Evolutionary conservation across 2,797 vertebrate species (phyloP).

Genomic region (Acipenser transmontanus): DNA sequence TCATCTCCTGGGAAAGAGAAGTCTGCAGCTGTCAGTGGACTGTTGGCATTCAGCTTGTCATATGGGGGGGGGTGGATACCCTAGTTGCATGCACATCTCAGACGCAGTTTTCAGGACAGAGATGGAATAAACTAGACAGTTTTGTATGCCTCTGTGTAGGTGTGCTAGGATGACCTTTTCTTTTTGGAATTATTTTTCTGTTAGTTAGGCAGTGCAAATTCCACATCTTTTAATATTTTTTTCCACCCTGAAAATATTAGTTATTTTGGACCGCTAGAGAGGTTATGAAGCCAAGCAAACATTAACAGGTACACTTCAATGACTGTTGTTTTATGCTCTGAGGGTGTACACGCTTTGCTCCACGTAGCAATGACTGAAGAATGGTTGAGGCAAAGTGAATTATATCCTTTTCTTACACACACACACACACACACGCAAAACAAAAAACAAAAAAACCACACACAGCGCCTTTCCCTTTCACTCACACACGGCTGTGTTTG

Average conservation of each 20-base stretch:
- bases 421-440: constrained; percentile 23
- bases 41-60: constrained; percentile 28
- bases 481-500: constrained; percentile 30
- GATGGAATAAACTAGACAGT: constrained; percentile 35
- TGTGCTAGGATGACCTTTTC: constrained; percentile 49
- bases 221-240: constrained; percentile 43
- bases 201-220: constrained; percentile 42
- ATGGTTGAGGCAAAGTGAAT: constrained; percentile 16
- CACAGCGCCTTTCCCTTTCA: neutral
- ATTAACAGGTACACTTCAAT: constrained; percentile 53
- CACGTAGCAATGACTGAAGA: constrained; percentile 29
- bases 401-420: constrained; percentile 21
- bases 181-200: constrained; percentile 60
- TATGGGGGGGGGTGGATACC: neutral
- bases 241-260: constrained; percentile 14
- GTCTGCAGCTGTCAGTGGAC: constrained; percentile 43
- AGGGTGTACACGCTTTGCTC: constrained; percentile 20
- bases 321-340: constrained; percentile 41
- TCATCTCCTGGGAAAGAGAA: constrained; percentile 48
- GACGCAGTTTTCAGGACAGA: constrained; percentile 22
- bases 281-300: constrained; percentile 31
- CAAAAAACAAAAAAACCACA: constrained; percentile 5
- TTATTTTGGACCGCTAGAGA: constrained; percentile 33
- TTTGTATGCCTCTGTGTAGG: constrained; percentile 30
- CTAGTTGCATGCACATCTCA: neutral